phyloP scores from a whole-genome alignment of 2,113 vertebrate species.

The Pelusios castaneus region DNA sequence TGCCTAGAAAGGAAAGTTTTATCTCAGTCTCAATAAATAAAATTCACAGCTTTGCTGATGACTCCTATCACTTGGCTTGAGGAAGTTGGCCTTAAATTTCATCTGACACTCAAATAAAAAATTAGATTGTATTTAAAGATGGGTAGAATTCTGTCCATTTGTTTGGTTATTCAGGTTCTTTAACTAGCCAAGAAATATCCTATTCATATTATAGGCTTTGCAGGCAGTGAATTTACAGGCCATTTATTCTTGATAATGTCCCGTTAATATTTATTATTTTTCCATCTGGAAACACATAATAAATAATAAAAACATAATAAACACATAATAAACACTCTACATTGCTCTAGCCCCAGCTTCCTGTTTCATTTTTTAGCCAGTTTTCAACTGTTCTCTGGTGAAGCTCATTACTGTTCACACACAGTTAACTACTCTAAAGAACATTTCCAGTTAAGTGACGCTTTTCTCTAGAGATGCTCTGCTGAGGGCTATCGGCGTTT shows the following conservation, averaged over 20 bases:
- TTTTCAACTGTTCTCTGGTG: not conserved
- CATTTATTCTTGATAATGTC: slow-evolving; percentile 25
- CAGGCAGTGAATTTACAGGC: slow-evolving; percentile 41
- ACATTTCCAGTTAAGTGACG: not conserved
- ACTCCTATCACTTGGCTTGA: not conserved
- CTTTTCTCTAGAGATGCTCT: not conserved
- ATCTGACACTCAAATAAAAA: not conserved
- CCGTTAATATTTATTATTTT: slow-evolving; percentile 16
- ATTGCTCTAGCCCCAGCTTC: not conserved
- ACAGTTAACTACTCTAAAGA: not conserved
- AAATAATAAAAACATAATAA: not conserved
- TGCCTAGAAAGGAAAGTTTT: not conserved
- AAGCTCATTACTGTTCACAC: not conserved
- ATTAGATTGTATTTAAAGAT: not conserved
- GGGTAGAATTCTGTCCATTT: not conserved
- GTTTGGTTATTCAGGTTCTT: slow-evolving; percentile 6
- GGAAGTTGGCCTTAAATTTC: not conserved
- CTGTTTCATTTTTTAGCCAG: not conserved
- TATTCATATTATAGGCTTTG: slow-evolving; percentile 31
- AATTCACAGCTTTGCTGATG: not conserved
- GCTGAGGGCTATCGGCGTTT: not conserved
- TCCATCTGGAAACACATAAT: not conserved
- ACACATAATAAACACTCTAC: not conserved
- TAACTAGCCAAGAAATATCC: not conserved
- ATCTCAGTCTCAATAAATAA: not conserved